Percentiles rank a stretch among this genome's conserved stretches.
These are phyloP conservation scores for Brotula barbata DNA, from an alignment of 2,797 vertebrate genomes.

Conservation along the genomic window DNA sequence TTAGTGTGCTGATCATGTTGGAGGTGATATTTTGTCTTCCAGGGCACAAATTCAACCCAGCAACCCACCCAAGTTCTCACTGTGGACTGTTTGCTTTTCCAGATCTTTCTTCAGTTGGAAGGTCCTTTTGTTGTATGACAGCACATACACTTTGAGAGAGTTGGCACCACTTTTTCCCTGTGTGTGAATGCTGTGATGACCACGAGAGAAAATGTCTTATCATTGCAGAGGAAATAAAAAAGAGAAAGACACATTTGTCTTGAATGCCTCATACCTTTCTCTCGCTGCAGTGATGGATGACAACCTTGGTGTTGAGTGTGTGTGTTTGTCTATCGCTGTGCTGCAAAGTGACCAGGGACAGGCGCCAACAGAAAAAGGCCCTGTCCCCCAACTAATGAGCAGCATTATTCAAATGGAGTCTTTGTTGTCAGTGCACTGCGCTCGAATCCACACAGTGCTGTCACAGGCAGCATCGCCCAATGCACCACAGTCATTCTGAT, in stretches of 20 bases:
- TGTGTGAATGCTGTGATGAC: constrained; percentile 39
- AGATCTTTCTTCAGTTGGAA: constrained; percentile 50
- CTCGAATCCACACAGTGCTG: constrained; percentile 54
- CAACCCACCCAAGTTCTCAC: constrained; percentile 38
- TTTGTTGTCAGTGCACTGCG: constrained; percentile 72
- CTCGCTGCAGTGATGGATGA: constrained; percentile 73
- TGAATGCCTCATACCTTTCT: constrained; percentile 52
- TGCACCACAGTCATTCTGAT: constrained; percentile 57
- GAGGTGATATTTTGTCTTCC: constrained; percentile 38
- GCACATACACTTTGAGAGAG: constrained; percentile 37
- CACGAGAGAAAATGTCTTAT: constrained; percentile 58
- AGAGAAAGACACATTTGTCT: constrained; percentile 62
- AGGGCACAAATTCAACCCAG: constrained; percentile 10
- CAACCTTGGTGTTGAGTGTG: constrained; percentile 70
- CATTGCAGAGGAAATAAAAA: constrained; percentile 57
- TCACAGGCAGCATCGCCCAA: constrained; percentile 55
- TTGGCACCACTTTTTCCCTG: constrained; percentile 52
- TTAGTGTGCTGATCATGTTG: constrained; percentile 23
- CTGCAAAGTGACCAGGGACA: constrained; percentile 80
- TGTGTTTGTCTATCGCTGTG: constrained; percentile 73
- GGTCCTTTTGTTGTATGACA: not conserved
- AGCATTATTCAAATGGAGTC: constrained; percentile 80
- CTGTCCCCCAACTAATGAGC: constrained; percentile 78
- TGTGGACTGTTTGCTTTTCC: constrained; percentile 33
- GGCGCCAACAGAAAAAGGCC: constrained; percentile 71